A percentile compares a stretch with the other conserved stretches of the same genome.
Evolutionary conservation across 2,888 invertebrate species (phyloP).

Genomic region (Phalera bucephala): DNA sequence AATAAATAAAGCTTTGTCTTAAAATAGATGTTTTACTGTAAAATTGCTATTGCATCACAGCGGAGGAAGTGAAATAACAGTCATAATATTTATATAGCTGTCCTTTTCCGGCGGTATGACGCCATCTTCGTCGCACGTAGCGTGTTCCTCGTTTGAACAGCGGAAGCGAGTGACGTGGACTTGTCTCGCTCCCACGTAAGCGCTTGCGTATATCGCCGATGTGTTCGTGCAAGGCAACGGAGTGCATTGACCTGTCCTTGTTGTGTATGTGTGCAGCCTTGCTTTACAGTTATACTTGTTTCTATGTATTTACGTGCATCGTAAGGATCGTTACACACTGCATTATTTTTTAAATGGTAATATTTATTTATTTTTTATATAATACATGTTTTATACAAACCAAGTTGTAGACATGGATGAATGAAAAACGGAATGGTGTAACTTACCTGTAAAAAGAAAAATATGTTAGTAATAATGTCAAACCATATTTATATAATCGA

Average conservation of each 20-base stretch:
- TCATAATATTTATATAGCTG: constrained; percentile 79
- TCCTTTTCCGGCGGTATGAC: constrained; percentile 59
- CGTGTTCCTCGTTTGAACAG: constrained; percentile 48
- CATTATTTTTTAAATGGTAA: constrained; percentile 21
- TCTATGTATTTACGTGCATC: constrained; percentile 71
- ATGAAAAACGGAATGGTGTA: constrained; percentile 17
- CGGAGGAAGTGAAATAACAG: constrained; percentile 81
- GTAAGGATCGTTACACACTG: constrained; percentile 68
- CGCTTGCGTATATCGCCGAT: constrained; percentile 45
- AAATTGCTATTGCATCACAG: constrained; percentile 79
- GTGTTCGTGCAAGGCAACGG: constrained; percentile 77
- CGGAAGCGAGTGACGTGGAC: constrained; percentile 43
- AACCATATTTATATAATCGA: too few relatives aligned
- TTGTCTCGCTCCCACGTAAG: constrained; percentile 46
- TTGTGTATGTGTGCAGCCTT: constrained; percentile 79
- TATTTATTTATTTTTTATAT: constrained; percentile 23
- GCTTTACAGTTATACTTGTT: constrained; percentile 73
- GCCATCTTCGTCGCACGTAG: constrained; percentile 66
- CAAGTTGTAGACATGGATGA: constrained; percentile 13
- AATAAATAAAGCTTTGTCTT: constrained; percentile 69
- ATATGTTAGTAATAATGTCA: constrained; percentile 4
- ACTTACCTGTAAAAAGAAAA: constrained; percentile 45
- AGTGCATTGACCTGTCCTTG: constrained; percentile 83
- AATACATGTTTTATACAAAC: constrained; percentile 28
- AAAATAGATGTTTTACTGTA: constrained; percentile 72